Conservation (phyloP, 2,797 vertebrate genomes). For the Pipistrellus pygmaeus region DNA sequence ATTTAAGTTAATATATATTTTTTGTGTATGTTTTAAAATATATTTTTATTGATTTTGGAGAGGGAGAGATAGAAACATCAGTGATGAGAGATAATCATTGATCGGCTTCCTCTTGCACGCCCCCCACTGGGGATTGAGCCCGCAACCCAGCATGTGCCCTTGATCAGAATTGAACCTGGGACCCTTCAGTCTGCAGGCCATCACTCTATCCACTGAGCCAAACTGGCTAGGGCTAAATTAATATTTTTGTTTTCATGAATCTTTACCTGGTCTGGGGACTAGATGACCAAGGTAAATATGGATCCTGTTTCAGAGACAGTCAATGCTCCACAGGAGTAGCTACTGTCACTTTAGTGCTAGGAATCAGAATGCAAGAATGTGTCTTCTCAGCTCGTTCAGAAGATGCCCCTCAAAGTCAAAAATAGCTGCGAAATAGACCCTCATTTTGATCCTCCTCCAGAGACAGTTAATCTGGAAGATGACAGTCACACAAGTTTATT, state of each 20-base stretch:
- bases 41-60: too few relatives aligned
- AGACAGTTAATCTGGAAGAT: neutral
- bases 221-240: neutral
- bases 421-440: neutral
- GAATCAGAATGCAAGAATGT: neutral
- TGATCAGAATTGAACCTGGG: too few relatives aligned
- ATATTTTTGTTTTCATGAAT: neutral
- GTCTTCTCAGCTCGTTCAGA: neutral
- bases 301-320: neutral
- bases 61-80: too few relatives aligned
- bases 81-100: too few relatives aligned
- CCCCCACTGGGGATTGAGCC: too few relatives aligned
- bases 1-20: neutral
- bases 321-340: neutral
- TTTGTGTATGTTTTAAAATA: too few relatives aligned
- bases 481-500: neutral
- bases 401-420: neutral
- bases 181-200: too few relatives aligned
- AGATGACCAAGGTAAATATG: neutral
- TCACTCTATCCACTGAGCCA: too few relatives aligned
- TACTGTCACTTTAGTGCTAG: neutral
- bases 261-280: neutral
- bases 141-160: too few relatives aligned
- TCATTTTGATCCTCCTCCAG: neutral
- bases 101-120: too few relatives aligned